Percentiles rank a stretch among this genome's conserved stretches.
These are phyloP conservation scores for Neogale vison DNA, from an alignment of 2,113 vertebrate genomes.

Conservation along the genomic window DNA sequence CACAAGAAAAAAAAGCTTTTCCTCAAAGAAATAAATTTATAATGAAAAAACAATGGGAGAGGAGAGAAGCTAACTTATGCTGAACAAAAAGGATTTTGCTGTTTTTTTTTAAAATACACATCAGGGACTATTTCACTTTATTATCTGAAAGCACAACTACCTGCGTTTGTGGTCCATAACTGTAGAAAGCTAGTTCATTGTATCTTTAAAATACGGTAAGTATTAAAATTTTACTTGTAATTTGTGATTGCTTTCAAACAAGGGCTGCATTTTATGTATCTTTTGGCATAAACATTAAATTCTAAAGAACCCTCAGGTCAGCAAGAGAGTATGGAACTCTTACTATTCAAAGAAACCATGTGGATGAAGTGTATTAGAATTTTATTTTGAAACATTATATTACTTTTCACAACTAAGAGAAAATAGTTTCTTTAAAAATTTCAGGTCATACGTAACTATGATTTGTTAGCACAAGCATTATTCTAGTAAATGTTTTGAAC, in stretches of 20 bases:
- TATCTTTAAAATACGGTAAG: neutral
- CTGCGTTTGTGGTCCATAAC: neutral
- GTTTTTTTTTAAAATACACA: neutral
- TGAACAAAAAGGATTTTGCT: neutral
- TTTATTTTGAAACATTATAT: neutral
- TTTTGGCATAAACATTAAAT: neutral
- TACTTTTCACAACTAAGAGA: neutral
- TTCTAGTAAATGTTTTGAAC: neutral
- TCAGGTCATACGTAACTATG: neutral
- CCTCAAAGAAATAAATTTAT: neutral
- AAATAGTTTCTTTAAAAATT: neutral
- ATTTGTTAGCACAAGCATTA: neutral
- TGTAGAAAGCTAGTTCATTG: neutral
- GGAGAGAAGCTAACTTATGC: neutral
- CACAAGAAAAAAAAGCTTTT: neutral
- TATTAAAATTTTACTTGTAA: constrained; percentile 22
- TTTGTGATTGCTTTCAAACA: neutral
- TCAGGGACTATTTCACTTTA: neutral
- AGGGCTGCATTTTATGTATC: neutral
- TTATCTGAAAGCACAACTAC: neutral
- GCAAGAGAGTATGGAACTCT: neutral
- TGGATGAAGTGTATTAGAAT: neutral
- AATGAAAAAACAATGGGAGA: neutral
- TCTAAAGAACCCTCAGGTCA: neutral
- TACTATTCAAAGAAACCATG: neutral